Percentiles rank a stretch among this genome's conserved stretches.
These are phyloP conservation scores for Mallotus villosus DNA, from an alignment of 2,797 vertebrate genomes.

Conservation along the genomic window DNA sequence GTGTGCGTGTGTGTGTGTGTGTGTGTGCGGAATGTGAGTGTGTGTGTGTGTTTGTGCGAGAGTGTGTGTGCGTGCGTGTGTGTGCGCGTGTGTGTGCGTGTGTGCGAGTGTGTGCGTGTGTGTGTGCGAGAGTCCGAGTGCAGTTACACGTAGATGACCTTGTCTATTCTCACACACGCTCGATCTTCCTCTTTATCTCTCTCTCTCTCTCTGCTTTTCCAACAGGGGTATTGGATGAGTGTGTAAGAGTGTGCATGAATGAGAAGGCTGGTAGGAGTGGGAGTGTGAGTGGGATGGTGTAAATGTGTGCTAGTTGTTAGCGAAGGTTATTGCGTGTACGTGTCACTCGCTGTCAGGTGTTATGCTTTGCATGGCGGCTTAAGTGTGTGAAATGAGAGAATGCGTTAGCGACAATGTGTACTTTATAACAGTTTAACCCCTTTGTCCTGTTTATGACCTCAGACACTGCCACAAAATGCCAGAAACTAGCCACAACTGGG, in stretches of 20 bases:
- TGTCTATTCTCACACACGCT: no score
- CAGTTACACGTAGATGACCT: no score
- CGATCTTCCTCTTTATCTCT: no score
- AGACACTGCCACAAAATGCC: constrained; percentile 1
- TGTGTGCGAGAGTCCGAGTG: no score
- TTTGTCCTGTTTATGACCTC: constrained; percentile 43
- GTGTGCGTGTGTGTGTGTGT: no score
- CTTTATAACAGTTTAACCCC: neutral
- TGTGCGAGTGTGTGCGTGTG: no score
- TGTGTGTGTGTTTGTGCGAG: no score
- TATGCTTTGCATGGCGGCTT: neutral
- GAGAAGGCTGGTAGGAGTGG: neutral
- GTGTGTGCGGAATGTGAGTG: no score
- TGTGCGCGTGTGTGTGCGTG: no score
- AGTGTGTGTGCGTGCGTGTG: no score
- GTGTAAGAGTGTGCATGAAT: neutral
- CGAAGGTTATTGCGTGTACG: neutral
- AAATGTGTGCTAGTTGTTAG: neutral
- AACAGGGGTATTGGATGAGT: no score
- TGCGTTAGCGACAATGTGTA: neutral
- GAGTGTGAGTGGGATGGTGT: neutral
- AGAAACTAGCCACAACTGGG: neutral
- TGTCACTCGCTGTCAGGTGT: neutral
- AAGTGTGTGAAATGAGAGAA: neutral
- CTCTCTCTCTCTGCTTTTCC: no score